Evolutionary conservation across 2,113 vertebrate species (phyloP).

Genomic region (Seriola rivoliana): DNA sequence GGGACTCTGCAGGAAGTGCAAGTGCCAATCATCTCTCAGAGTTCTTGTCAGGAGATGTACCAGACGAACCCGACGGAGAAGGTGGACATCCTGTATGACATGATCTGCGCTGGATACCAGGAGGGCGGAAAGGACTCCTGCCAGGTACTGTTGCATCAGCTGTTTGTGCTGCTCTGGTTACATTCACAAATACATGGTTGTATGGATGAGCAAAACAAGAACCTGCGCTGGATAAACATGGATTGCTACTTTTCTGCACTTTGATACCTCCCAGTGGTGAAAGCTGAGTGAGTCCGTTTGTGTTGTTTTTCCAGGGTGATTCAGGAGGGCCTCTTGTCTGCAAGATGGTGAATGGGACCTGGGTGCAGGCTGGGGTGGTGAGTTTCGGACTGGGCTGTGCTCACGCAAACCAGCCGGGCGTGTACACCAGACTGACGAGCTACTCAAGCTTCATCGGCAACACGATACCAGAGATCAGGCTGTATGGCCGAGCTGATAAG

Average conservation of each 20-base stretch:
- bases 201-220: neutral
- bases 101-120: constrained; percentile 85
- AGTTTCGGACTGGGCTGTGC: constrained; percentile 85
- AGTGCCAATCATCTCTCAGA: constrained; percentile 82
- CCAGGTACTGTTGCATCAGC: constrained; percentile 79
- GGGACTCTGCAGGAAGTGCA: constrained; percentile 82
- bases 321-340: constrained; percentile 87
- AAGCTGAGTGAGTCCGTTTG: constrained; percentile 1
- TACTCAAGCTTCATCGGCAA: constrained; percentile 75
- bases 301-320: constrained; percentile 77
- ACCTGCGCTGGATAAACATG: neutral
- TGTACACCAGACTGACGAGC: constrained; percentile 82
- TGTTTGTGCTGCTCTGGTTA: constrained; percentile 31
- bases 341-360: constrained; percentile 75
- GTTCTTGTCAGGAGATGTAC: constrained; percentile 82
- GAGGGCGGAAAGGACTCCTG: constrained; percentile 84
- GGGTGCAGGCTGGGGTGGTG: constrained; percentile 87
- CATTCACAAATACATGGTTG: neutral
- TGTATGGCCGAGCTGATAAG: constrained; percentile 68
- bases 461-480: constrained; percentile 60
- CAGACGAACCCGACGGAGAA: constrained; percentile 29
- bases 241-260: neutral
- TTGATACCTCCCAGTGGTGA: constrained; percentile 32
- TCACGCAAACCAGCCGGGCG: constrained; percentile 75
- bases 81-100: constrained; percentile 79